phyloP scores from a whole-genome alignment of 2,888 invertebrate species.

The Meiosimyza platycephala region DNA sequence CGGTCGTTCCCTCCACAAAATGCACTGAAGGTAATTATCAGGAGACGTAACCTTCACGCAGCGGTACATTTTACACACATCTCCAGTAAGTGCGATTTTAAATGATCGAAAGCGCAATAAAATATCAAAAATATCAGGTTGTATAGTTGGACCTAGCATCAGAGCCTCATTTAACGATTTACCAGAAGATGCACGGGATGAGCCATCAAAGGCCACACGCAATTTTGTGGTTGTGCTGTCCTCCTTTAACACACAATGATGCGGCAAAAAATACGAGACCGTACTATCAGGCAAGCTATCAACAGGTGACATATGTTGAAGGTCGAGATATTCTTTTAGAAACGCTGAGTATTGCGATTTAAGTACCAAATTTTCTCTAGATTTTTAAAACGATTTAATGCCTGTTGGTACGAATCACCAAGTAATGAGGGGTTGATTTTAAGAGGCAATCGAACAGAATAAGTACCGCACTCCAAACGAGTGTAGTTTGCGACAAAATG shows the following conservation, averaged over 20 bases:
- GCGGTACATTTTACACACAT: no score
- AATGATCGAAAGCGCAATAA: conserved; percentile 15
- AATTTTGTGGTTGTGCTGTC: conserved; percentile 35
- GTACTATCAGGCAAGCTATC: neutral
- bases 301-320: conserved; percentile 5
- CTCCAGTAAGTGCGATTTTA: conserved; percentile 29
- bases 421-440: neutral
- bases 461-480: no score
- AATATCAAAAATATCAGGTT: neutral
- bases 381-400: neutral
- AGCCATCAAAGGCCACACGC: conserved; percentile 33
- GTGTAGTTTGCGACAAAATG: no score
- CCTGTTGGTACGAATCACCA: conserved; percentile 36
- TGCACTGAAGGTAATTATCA: conserved; percentile 36
- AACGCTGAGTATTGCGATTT: conserved; percentile 12
- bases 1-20: conserved; percentile 36
- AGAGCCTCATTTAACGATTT: conserved; percentile 12
- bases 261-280: neutral
- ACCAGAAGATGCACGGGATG: conserved; percentile 12
- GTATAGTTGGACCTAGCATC: conserved; percentile 17
- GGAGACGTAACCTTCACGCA: conserved; percentile 33
- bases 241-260: conserved; percentile 13
- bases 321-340: conserved; percentile 7
- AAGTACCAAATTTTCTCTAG: neutral
- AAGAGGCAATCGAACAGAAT: no score